These are phyloP conservation scores for Prunella fulvescens DNA, from an alignment of 2,113 vertebrate genomes.

Conservation along the genomic window DNA sequence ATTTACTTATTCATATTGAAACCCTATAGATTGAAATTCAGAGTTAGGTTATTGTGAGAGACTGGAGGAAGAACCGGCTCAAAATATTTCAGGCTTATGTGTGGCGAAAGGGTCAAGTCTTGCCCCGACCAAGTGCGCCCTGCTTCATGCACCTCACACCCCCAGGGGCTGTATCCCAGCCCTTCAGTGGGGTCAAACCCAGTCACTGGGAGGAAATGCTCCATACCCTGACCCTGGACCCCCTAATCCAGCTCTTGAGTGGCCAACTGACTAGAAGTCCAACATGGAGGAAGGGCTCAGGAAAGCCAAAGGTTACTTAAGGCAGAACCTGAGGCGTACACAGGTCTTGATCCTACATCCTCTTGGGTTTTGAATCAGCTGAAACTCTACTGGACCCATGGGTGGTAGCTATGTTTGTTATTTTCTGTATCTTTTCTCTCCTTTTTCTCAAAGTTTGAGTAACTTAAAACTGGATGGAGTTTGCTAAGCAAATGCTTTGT, in stretches of 20 bases:
- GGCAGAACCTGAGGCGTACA: fast-evolving
- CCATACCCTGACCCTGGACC: fast-evolving
- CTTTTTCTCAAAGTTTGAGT: neutral
- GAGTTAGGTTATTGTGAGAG: neutral
- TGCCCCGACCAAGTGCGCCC: too few species aligned
- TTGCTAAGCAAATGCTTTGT: neutral
- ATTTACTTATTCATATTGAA: neutral
- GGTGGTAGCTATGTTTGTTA: neutral
- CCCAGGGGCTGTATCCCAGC: too few species aligned
- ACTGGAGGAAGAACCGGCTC: neutral
- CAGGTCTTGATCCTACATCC: neutral
- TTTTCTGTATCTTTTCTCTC: neutral
- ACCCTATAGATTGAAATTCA: neutral
- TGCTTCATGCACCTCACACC: neutral
- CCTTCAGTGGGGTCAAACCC: fast-evolving
- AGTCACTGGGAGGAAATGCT: neutral
- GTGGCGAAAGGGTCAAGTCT: fast-evolving
- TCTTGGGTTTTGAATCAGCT: neutral
- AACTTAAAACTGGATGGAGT: neutral
- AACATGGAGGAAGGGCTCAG: fast-evolving
- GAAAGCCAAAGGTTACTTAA: neutral
- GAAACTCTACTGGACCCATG: neutral
- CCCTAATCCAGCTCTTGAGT: fast-evolving
- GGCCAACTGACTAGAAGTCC: fast-evolving
- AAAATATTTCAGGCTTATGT: neutral